Percentiles rank a stretch among this genome's conserved stretches.
Evolutionary conservation across 1,140 invertebrate species (phyloP).

Genomic region (Drosophila pandora): DNA sequence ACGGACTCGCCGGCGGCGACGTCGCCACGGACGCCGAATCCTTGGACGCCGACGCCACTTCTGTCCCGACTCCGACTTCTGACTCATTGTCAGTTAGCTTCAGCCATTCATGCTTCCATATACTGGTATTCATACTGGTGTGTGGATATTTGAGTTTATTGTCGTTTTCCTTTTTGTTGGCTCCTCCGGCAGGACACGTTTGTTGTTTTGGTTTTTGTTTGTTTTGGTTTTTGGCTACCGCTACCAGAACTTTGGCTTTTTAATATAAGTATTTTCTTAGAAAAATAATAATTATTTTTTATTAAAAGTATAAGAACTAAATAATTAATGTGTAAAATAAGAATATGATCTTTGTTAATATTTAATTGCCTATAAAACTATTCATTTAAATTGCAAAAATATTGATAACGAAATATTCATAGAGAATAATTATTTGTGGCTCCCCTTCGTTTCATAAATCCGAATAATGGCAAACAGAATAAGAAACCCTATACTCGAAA

Average conservation of each 20-base stretch:
- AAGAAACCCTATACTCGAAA: slow-evolving; percentile 41
- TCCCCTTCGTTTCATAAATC: not conserved
- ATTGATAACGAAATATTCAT: not conserved
- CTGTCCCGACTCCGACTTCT: slow-evolving; percentile 60
- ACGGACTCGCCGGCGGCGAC: slow-evolving; percentile 38
- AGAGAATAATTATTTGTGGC: slow-evolving; percentile 1
- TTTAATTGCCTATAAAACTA: too few species aligned
- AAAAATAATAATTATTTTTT: slow-evolving; percentile 13
- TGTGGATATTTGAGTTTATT: slow-evolving; percentile 34
- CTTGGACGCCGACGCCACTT: slow-evolving; percentile 60
- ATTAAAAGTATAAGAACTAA: too few species aligned
- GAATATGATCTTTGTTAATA: too few species aligned
- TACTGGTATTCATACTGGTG: slow-evolving; percentile 29
- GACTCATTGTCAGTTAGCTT: slow-evolving; percentile 56
- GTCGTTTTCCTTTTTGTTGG: slow-evolving; percentile 28
- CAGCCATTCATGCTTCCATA: slow-evolving; percentile 36
- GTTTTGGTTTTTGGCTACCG: slow-evolving; percentile 34
- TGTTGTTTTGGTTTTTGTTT: slow-evolving; percentile 35
- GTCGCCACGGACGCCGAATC: slow-evolving; percentile 35
- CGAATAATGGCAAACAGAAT: slow-evolving; percentile 13
- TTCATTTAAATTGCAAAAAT: too few species aligned
- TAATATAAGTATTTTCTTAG: not conserved
- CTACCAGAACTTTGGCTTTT: slow-evolving; percentile 1
- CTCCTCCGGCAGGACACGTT: slow-evolving; percentile 2
- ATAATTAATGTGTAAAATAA: too few species aligned